Percentiles rank a stretch among this genome's conserved stretches.
These are phyloP conservation scores for Cydia splendana DNA, from an alignment of 1,140 invertebrate species.

Conservation along the genomic window DNA sequence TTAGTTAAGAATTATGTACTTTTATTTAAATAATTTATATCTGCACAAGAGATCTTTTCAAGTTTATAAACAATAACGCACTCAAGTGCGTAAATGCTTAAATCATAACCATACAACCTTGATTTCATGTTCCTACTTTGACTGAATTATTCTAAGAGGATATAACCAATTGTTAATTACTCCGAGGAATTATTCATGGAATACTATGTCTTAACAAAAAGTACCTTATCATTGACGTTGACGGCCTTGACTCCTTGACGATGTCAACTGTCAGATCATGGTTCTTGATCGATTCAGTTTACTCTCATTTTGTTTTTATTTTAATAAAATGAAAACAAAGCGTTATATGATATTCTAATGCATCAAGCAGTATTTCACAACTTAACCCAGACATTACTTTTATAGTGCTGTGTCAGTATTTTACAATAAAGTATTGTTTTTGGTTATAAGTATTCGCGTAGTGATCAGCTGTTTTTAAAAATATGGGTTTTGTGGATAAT, in stretches of 20 bases:
- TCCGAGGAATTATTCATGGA: too few relatives aligned
- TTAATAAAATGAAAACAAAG: constrained; percentile 34
- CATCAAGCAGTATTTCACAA: not conserved
- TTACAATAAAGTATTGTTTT: constrained; percentile 30
- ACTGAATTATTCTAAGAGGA: too few relatives aligned
- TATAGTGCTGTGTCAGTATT: not conserved
- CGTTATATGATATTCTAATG: constrained; percentile 33
- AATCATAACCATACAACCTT: too few relatives aligned
- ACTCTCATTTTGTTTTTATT: constrained; percentile 30
- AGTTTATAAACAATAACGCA: too few relatives aligned
- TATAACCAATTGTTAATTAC: too few relatives aligned
- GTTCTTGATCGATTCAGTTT: constrained; percentile 36
- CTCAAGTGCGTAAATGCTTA: too few relatives aligned
- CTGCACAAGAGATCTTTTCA: too few relatives aligned
- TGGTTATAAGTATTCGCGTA: constrained; percentile 35
- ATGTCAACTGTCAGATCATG: constrained; percentile 12
- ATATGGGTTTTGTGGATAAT: constrained; percentile 64
- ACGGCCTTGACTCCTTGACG: constrained; percentile 30
- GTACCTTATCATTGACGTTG: constrained; percentile 17
- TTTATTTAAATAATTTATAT: too few relatives aligned
- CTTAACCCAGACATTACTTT: too few relatives aligned
- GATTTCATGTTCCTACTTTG: too few relatives aligned
- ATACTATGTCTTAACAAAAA: not conserved
- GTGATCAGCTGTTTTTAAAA: constrained; percentile 36
- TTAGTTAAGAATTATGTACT: not conserved